A percentile compares a stretch with the other conserved stretches of the same genome.
Conservation (phyloP, 2,113 vertebrate species). For the Patagioenas fasciata region DNA sequence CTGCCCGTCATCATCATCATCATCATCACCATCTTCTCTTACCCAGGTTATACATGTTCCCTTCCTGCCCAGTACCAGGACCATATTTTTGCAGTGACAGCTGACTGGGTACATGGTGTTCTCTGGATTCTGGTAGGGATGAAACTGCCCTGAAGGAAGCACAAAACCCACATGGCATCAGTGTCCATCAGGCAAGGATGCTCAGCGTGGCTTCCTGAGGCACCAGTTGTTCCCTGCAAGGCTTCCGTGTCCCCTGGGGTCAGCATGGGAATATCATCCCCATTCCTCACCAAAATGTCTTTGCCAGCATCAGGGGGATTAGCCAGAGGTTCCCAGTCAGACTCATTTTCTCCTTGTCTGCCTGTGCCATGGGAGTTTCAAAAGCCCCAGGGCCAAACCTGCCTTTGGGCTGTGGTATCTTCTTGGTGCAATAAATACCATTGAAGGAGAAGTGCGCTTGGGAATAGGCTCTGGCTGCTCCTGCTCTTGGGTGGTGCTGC, state of each 20-base stretch:
- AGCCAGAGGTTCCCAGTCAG: neutral
- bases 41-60: neutral
- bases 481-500: neutral
- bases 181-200: accelerated
- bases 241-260: neutral
- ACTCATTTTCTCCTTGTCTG: neutral
- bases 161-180: accelerated
- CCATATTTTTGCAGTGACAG: neutral
- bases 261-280: neutral
- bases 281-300: neutral
- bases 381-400: neutral
- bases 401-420: neutral
- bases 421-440: neutral
- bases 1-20: neutral
- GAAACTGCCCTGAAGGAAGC: neutral
- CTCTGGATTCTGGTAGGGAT: neutral
- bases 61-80: neutral
- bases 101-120: accelerated
- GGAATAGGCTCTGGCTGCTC: neutral
- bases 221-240: neutral
- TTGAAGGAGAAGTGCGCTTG: neutral
- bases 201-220: neutral
- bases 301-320: neutral
- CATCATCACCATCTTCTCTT: neutral
- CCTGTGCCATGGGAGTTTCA: neutral